Evolutionary conservation across 2,113 vertebrate genomes (phyloP).

Genomic region (Circaetus cinerascens): DNA sequence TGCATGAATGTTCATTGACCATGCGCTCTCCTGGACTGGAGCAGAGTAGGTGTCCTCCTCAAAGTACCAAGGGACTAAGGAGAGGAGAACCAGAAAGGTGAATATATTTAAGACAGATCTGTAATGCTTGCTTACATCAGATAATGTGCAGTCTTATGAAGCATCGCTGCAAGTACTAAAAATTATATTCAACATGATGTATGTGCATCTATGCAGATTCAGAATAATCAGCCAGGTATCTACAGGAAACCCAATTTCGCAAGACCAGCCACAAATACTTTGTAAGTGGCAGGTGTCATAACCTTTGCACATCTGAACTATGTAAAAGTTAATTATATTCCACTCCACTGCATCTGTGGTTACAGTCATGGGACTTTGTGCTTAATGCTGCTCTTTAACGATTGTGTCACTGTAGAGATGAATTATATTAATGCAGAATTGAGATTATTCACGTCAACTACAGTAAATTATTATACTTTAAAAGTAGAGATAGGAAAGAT

Average conservation of each 20-base stretch:
- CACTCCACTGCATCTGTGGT: neutral
- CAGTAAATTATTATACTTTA: neutral
- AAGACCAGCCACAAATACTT: neutral
- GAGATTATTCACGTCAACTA: neutral
- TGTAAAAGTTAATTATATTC: constrained; percentile 23
- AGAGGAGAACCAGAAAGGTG: neutral
- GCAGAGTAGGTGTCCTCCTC: neutral
- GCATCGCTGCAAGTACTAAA: neutral
- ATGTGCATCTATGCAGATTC: neutral
- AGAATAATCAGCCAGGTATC: neutral
- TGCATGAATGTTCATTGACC: fast-evolving
- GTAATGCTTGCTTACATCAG: neutral
- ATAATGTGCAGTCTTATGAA: neutral
- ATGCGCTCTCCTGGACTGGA: neutral
- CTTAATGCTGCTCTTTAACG: neutral
- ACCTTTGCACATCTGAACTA: neutral
- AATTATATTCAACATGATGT: neutral
- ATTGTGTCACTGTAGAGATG: neutral
- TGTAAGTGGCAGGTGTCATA: neutral
- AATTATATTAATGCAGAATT: neutral
- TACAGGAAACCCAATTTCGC: neutral
- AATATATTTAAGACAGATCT: neutral
- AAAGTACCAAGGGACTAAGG: neutral
- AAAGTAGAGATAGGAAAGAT: neutral
- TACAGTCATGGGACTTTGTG: neutral